phyloP scores from a whole-genome alignment of 1,140 invertebrate genomes.

The Zaprionus nigranus region DNA sequence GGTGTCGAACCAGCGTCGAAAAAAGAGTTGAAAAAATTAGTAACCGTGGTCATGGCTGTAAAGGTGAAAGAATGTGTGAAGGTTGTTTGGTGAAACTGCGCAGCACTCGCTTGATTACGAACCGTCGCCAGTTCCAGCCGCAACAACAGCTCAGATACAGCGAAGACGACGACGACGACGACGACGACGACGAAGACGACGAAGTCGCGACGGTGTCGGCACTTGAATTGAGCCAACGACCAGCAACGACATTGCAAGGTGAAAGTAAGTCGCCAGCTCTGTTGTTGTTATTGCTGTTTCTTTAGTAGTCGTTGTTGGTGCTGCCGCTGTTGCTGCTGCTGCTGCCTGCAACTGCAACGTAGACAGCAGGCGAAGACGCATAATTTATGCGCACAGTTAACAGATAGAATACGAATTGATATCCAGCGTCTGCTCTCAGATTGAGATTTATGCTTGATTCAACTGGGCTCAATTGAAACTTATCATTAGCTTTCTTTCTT shows the following conservation, averaged over 20 bases:
- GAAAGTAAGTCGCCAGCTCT: conserved; percentile 77
- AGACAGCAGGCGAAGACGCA: conserved; percentile 10
- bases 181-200: conserved; percentile 8
- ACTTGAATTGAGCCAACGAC: conserved; percentile 83
- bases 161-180: conserved; percentile 7
- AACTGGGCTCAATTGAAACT: conserved; percentile 66
- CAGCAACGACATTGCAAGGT: conserved; percentile 84
- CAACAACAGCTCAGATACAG: conserved; percentile 56
- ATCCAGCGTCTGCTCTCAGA: conserved; percentile 56
- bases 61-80: conserved; percentile 84
- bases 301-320: conserved; percentile 11
- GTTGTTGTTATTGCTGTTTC: conserved; percentile 37
- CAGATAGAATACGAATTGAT: conserved; percentile 76
- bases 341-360: conserved; percentile 38
- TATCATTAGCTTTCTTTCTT: conserved; percentile 68
- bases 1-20: conserved; percentile 31
- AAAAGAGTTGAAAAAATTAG: conserved; percentile 63
- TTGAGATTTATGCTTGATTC: conserved; percentile 75
- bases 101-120: conserved; percentile 74
- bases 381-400: conserved; percentile 73
- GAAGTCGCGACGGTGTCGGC: conserved; percentile 23
- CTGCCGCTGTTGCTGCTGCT: conserved; percentile 28
- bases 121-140: conserved; percentile 21
- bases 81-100: conserved; percentile 84
- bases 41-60: conserved; percentile 84